These are phyloP conservation scores for Alligator mississippiensis DNA, from an alignment of 2,113 vertebrate genomes.

Conservation along the genomic window DNA sequence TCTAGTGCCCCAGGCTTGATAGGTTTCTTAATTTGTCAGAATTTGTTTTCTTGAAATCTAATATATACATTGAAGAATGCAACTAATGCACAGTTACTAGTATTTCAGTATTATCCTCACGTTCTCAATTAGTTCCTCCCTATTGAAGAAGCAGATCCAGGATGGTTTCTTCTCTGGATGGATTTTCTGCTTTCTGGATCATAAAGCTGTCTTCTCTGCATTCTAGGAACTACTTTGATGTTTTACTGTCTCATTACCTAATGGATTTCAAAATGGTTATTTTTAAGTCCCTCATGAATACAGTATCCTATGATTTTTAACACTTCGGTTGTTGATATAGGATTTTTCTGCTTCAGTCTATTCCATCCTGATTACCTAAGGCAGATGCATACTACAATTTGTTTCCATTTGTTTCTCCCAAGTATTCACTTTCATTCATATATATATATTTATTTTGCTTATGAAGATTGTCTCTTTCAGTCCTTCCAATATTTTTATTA, in stretches of 20 bases:
- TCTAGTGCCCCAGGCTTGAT: background rate
- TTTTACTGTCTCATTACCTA: slow-evolving; percentile 68
- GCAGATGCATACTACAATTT: background rate
- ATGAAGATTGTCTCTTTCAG: background rate
- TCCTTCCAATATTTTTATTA: accelerated
- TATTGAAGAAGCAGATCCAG: slow-evolving; percentile 48
- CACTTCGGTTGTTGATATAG: background rate
- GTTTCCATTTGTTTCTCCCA: accelerated
- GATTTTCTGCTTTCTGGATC: slow-evolving; percentile 68
- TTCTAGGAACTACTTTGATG: slow-evolving; percentile 57
- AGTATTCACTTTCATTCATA: background rate
- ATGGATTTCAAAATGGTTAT: slow-evolving; percentile 61
- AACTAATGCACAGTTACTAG: background rate
- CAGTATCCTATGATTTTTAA: slow-evolving; percentile 29
- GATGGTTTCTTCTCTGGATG: slow-evolving; percentile 56
- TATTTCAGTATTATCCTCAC: slow-evolving; percentile 45
- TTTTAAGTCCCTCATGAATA: slow-evolving; percentile 57
- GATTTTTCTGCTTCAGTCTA: slow-evolving; percentile 20
- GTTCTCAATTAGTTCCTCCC: slow-evolving; percentile 60
- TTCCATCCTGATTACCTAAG: background rate
- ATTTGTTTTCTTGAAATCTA: slow-evolving; percentile 8
- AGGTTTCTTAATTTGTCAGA: background rate
- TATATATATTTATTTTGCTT: background rate
- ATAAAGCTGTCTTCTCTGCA: slow-evolving; percentile 65
- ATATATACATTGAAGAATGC: background rate